Percentiles rank a stretch among this genome's conserved stretches.
These are phyloP conservation scores for Cosmopolites sordidus DNA, from an alignment of 2,888 invertebrate genomes.

Conservation along the genomic window DNA sequence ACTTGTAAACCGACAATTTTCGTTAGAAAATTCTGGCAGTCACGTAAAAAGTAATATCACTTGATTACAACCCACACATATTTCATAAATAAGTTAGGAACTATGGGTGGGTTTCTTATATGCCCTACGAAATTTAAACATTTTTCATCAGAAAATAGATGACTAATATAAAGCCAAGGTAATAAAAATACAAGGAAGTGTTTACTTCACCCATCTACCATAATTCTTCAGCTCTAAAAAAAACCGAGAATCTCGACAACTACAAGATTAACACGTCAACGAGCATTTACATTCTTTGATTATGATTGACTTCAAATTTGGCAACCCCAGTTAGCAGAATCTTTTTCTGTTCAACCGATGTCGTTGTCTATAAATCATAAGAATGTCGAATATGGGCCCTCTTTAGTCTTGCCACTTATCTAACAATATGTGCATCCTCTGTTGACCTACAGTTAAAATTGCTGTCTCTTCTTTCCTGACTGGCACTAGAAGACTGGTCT, in stretches of 20 bases:
- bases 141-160: constrained; percentile 32
- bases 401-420: constrained; percentile 30
- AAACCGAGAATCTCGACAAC: constrained; percentile 18
- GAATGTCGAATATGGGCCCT: neutral
- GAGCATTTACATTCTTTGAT: neutral
- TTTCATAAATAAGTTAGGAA: neutral
- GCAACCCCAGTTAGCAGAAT: no score
- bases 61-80: constrained; percentile 15
- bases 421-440: constrained; percentile 45
- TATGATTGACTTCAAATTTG: no score
- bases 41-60: constrained; percentile 29
- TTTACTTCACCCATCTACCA: constrained; percentile 15
- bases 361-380: neutral
- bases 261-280: neutral
- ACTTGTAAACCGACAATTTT: constrained; percentile 14
- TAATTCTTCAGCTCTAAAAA: constrained; percentile 24
- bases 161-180: constrained; percentile 33
- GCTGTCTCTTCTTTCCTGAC: constrained; percentile 39
- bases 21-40: constrained; percentile 32
- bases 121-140: constrained; percentile 20
- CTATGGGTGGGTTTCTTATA: neutral
- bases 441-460: constrained; percentile 45
- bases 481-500: constrained; percentile 32
- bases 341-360: no score
- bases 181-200: constrained; percentile 35